These are phyloP conservation scores for Squalus acanthias DNA, from an alignment of 2,797 vertebrate species.

Conservation along the genomic window DNA sequence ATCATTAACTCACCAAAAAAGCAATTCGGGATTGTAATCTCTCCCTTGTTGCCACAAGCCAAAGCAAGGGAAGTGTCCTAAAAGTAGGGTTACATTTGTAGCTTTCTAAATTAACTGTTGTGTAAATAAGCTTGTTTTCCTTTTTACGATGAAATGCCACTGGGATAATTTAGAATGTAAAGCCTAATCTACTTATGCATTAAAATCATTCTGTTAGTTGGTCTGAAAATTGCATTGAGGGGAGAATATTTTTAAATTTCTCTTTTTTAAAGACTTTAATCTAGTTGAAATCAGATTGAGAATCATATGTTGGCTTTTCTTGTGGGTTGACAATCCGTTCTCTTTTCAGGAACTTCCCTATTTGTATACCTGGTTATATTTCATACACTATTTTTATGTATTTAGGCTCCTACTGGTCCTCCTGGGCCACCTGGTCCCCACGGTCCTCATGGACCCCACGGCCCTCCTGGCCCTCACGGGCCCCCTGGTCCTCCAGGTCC, in stretches of 20 bases:
- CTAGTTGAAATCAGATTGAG: background rate
- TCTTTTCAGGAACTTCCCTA: background rate
- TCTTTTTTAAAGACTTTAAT: background rate
- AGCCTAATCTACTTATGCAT: background rate
- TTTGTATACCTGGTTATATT: background rate
- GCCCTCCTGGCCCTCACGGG: constrained; percentile 89
- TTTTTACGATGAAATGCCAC: background rate
- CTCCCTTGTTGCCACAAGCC: background rate
- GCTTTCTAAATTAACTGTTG: background rate
- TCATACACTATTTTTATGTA: constrained; percentile 31
- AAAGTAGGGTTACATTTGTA: background rate
- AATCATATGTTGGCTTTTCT: background rate
- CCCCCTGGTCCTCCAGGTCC: constrained; percentile 91
- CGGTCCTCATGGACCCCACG: constrained; percentile 86
- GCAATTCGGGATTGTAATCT: background rate
- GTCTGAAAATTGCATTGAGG: background rate
- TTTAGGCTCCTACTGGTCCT: constrained; percentile 36
- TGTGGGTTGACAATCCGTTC: background rate
- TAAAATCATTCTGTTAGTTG: background rate
- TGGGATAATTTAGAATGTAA: background rate
- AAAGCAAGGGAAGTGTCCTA: background rate
- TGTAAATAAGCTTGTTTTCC: background rate
- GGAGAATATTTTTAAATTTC: background rate
- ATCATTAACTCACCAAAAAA: background rate
- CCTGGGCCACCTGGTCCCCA: constrained; percentile 35